Base-by-base conservation (phyloP, 2,888 invertebrate genomes). In the Hydroisotoma schaefferi region DNA sequence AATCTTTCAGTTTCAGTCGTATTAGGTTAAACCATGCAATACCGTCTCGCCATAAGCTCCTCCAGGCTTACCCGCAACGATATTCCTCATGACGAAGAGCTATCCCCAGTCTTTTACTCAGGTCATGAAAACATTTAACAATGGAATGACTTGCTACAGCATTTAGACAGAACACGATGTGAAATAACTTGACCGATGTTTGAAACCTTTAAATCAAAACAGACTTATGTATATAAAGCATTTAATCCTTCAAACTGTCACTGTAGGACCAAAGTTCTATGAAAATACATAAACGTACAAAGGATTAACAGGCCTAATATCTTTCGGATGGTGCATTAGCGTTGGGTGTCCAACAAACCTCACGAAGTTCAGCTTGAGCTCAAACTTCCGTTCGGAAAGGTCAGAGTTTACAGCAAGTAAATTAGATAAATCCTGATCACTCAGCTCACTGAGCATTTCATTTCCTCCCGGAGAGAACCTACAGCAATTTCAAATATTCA, bases 301-400 rank as follows among this genome's bases (percentile, higher is more conserved):
- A 26, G 67, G 59, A 55, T 67, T 64, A 4, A 66, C 43, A 6
- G 65, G 68, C n/a, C 71, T 57, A 18, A 54, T 56, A 55, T 65
- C 59, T 29, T 57, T 63, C 1, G 67, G 69, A 52, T 63, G 61
- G 15, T 86, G 86, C 53, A 92, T 81, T 26, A 88, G 77, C 1
- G 92, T 90, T 0, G 97, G 95, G 77, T 94, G 94, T 0, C 95
- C 93, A 12, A 97, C 91, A 79, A 97, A 97, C 46, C 94, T 81
- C 0, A 95, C 91, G 81, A 95, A 93, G 78, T 97, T 94, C 22
- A 70, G 46, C 38, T 72, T 72, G 12, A 72, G 55, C 48, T 72
- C 72, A 63, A 72, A 72, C 28, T 72, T 72, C 65, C 87, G 83
- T 74, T 90, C 90, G 75, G 92, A 94, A 22, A 95, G 78, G 73